A percentile compares a stretch with the other conserved stretches of the same genome.
Evolutionary conservation across 1,140 invertebrate genomes (phyloP).

Genomic region (Lerema accius): DNA sequence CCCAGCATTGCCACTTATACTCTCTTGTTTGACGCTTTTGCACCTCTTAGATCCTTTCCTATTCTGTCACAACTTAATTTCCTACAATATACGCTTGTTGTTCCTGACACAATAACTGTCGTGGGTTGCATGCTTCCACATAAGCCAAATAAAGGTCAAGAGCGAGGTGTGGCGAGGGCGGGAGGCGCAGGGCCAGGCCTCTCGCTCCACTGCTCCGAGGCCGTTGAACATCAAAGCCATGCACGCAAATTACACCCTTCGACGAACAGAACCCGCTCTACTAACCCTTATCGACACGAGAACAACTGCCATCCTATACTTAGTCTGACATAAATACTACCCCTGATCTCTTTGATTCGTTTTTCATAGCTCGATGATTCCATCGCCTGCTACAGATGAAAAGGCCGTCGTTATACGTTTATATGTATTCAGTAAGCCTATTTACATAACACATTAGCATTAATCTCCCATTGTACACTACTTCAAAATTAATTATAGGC

Average conservation of each 20-base stretch:
- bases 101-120: too few relatives aligned
- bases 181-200: constrained; percentile 10
- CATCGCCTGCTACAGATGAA: constrained; percentile 1
- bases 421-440: too few relatives aligned
- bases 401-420: not conserved
- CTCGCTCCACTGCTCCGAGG: constrained; percentile 64
- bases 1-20: too few relatives aligned
- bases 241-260: constrained; percentile 62
- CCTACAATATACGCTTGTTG: too few relatives aligned
- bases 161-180: constrained; percentile 28
- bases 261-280: constrained; percentile 48
- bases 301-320: constrained; percentile 32
- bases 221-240: constrained; percentile 71
- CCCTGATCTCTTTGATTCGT: constrained; percentile 17
- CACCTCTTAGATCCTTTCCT: too few relatives aligned
- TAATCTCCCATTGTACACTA: too few relatives aligned
- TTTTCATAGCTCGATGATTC: not conserved
- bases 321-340: constrained; percentile 20
- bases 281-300: constrained; percentile 24
- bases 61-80: too few relatives aligned
- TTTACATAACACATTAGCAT: too few relatives aligned
- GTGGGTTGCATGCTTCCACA: constrained; percentile 14
- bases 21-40: too few relatives aligned
- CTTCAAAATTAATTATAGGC: too few relatives aligned
- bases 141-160: constrained; percentile 47